Conservation (phyloP, 1,140 invertebrate genomes). For the Centruroides sculpturatus region DNA sequence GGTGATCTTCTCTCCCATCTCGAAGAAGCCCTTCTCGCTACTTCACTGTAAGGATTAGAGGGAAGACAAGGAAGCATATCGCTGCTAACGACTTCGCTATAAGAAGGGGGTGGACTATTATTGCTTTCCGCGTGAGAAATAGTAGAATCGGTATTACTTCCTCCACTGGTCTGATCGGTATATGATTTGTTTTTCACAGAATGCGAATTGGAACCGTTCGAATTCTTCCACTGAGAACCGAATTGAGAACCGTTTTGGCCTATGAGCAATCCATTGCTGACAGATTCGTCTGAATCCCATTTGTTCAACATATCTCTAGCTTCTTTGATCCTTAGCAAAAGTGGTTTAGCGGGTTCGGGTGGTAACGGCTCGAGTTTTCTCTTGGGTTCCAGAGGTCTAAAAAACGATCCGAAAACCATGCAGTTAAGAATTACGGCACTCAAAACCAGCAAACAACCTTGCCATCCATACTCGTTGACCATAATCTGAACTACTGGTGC, state of each 20-base stretch:
- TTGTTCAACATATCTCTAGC: not conserved
- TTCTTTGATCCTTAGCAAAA: slow-evolving; percentile 10
- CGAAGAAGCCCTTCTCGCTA: too few species aligned
- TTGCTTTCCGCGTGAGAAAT: not conserved
- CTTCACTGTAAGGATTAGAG: too few species aligned
- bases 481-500: slow-evolving; percentile 54
- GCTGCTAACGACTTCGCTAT: slow-evolving; percentile 6
- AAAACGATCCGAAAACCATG: slow-evolving; percentile 65
- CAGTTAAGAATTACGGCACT: slow-evolving; percentile 66
- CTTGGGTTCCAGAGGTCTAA: slow-evolving; percentile 38
- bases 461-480: slow-evolving; percentile 34
- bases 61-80: not conserved
- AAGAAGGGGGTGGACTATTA: slow-evolving; percentile 13
- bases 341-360: not conserved
- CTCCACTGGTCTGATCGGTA: too few species aligned
- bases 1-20: too few species aligned
- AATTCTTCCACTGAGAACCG: too few species aligned
- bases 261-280: too few species aligned
- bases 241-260: too few species aligned
- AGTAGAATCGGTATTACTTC: too few species aligned
- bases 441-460: slow-evolving; percentile 53
- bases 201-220: too few species aligned
- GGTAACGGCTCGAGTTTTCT: not conserved
- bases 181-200: too few species aligned
- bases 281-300: not conserved